These are phyloP conservation scores for Sitta carolinensis DNA, from an alignment of 2,797 vertebrate species.

Conservation along the genomic window DNA sequence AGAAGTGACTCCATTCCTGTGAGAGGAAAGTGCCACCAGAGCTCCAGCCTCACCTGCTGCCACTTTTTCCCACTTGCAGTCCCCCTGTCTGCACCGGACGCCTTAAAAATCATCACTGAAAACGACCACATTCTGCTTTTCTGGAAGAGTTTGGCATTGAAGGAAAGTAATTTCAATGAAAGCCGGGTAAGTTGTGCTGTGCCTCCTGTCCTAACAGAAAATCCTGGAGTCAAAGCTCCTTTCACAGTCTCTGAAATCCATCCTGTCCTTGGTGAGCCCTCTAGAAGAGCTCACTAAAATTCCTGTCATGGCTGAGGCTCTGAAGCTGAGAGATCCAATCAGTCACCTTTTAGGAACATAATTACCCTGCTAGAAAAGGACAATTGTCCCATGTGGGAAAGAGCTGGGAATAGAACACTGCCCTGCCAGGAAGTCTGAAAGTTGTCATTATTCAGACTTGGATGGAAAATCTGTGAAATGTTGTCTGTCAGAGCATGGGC, in stretches of 20 bases:
- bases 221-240: neutral
- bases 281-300: neutral
- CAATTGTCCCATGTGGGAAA: neutral
- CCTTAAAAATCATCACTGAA: constrained; percentile 93
- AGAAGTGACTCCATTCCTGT: neutral
- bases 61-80: constrained; percentile 71
- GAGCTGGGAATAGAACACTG: neutral
- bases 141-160: constrained; percentile 94
- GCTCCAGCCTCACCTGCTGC: neutral
- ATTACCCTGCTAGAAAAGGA: neutral
- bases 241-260: neutral
- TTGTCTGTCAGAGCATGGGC: neutral
- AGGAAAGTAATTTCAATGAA: constrained; percentile 91
- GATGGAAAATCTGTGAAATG: neutral
- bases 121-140: constrained; percentile 91
- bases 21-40: neutral
- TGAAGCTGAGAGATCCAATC: neutral
- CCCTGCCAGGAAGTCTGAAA: neutral
- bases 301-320: neutral
- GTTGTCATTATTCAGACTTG: neutral
- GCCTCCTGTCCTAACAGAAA: neutral
- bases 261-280: neutral
- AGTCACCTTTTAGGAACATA: neutral
- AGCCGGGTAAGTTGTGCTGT: constrained; percentile 84
- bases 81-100: constrained; percentile 88